Percentiles rank a stretch among this genome's conserved stretches.
Conservation (phyloP, 2,888 invertebrate species). For the Mesoligia furuncula region DNA sequence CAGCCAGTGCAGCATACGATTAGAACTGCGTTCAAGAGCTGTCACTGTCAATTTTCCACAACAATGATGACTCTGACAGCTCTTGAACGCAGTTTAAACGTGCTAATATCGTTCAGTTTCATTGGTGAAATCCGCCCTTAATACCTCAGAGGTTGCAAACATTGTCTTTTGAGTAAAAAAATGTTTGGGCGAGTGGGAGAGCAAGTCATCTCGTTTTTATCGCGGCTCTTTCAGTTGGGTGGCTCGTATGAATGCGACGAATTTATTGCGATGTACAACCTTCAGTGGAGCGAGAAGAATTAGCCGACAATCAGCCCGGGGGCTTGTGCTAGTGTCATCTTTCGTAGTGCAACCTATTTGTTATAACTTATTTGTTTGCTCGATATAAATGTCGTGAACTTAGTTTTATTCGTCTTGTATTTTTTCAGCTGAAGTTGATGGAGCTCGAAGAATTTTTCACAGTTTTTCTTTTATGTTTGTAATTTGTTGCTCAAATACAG, state of each 20-base stretch:
- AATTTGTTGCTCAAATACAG: background rate
- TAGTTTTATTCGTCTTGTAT: constrained; percentile 1
- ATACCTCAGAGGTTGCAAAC: constrained; percentile 69
- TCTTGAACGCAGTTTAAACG: background rate
- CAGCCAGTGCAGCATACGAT: too few relatives aligned
- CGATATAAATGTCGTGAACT: constrained; percentile 28
- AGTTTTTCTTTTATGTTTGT: background rate
- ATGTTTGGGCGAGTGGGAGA: constrained; percentile 75
- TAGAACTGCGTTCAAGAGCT: background rate
- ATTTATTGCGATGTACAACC: constrained; percentile 89
- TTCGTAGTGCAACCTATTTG: constrained; percentile 52
- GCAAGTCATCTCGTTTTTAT: constrained; percentile 88
- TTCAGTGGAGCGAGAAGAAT: constrained; percentile 84
- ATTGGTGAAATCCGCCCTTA: constrained; percentile 42
- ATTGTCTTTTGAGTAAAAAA: constrained; percentile 85
- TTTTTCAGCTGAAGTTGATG: constrained; percentile 1
- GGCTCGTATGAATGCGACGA: constrained; percentile 85
- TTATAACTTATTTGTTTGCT: constrained; percentile 37
- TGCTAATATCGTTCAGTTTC: background rate
- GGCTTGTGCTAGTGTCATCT: constrained; percentile 48
- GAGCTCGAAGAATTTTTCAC: background rate
- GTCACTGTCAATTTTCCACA: background rate
- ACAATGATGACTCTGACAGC: background rate
- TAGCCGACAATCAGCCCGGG: constrained; percentile 82
- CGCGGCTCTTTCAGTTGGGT: constrained; percentile 83